A percentile compares a stretch with the other conserved stretches of the same genome.
phyloP scores from a whole-genome alignment of 2,113 vertebrate genomes.

The Misgurnus mizolepis region DNA sequence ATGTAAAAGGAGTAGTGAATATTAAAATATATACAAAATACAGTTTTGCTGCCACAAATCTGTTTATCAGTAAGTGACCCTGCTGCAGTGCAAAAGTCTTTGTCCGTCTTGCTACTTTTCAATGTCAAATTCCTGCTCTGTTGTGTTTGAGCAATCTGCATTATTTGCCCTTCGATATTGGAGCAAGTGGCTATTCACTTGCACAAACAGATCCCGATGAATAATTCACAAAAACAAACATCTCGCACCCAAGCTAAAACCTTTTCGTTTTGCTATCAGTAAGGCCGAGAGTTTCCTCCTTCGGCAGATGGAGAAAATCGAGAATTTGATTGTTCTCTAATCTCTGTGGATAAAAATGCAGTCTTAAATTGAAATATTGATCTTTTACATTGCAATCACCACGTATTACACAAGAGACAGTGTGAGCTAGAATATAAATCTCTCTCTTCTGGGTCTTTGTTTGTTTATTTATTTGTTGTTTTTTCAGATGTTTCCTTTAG shows the following conservation, averaged over 20 bases:
- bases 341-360: conserved; percentile 28
- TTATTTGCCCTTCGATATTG: conserved; percentile 33
- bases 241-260: conserved; percentile 18
- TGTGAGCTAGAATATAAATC: conserved; percentile 71
- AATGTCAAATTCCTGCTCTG: conserved; percentile 34
- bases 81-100: conserved; percentile 24
- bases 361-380: conserved; percentile 41
- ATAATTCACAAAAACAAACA: conserved; percentile 42
- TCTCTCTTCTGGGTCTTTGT: conserved; percentile 61
- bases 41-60: not conserved
- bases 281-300: not conserved
- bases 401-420: conserved; percentile 28
- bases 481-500: not conserved
- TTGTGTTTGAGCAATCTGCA: conserved; percentile 35
- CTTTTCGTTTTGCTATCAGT: conserved; percentile 26
- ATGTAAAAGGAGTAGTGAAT: no score
- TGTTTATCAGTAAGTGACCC: conserved; percentile 40
- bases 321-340: conserved; percentile 38
- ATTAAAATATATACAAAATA: no score
- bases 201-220: conserved; percentile 38
- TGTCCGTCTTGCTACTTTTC: conserved; percentile 13
- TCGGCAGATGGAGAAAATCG: conserved; percentile 15
- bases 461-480: not conserved
- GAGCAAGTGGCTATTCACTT: conserved; percentile 37
- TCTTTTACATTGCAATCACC: conserved; percentile 42